These are phyloP conservation scores for Andrena marginata DNA, from an alignment of 2,888 invertebrate species.

Conservation along the genomic window DNA sequence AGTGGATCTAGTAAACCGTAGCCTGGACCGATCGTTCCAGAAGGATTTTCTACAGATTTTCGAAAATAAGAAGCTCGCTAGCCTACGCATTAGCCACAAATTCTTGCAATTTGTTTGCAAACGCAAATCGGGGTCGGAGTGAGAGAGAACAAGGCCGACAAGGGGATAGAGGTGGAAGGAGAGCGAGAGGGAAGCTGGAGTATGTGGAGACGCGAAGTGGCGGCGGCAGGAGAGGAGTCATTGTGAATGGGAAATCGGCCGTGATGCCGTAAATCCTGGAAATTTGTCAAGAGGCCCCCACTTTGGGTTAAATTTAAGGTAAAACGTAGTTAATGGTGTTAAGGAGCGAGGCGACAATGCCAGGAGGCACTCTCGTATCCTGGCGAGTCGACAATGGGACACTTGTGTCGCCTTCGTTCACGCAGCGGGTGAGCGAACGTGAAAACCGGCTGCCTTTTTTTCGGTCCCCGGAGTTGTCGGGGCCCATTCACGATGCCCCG, in stretches of 20 bases:
- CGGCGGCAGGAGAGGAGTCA: constrained; percentile 57
- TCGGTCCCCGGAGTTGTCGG: constrained; percentile 26
- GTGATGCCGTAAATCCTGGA: constrained; percentile 76
- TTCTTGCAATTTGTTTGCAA: constrained; percentile 1
- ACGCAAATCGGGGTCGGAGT: constrained; percentile 21
- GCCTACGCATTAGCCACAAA: background rate
- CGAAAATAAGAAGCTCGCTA: background rate
- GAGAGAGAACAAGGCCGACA: background rate
- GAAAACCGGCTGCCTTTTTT: constrained; percentile 70
- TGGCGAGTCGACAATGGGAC: constrained; percentile 78
- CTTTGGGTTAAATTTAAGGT: constrained; percentile 84
- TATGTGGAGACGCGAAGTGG: constrained; percentile 46
- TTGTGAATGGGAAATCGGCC: constrained; percentile 73
- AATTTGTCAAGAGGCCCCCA: constrained; percentile 84
- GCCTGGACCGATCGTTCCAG: no score
- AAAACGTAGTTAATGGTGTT: constrained; percentile 84
- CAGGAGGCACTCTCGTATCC: constrained; percentile 74
- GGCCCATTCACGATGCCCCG: constrained; percentile 25
- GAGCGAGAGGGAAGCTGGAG: constrained; percentile 19
- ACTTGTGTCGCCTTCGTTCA: constrained; percentile 80
- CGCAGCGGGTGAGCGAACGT: constrained; percentile 64
- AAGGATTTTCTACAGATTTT: background rate
- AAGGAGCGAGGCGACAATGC: constrained; percentile 79
- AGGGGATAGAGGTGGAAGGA: constrained; percentile 27
- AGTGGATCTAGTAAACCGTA: background rate